Base-by-base conservation (phyloP, 2,113 vertebrate genomes). In the Pygoscelis antarcticus region DNA sequence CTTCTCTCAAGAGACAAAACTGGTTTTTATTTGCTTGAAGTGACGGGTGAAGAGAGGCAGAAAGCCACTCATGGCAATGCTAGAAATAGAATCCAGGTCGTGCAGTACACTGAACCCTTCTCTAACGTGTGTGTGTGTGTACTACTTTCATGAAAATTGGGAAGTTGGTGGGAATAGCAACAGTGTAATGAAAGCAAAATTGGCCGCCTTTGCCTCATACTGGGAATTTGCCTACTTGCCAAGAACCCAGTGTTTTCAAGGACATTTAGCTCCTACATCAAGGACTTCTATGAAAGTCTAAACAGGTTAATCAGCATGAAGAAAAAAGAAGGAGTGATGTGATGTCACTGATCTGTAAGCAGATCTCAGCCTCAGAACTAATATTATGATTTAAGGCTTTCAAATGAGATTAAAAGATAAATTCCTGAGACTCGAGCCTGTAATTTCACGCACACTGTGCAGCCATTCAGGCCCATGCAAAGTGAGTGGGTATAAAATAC, bases 211-310 rank as follows among this genome's bases (percentile, higher is more conserved):
- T 87, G 83, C 94, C 92, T 96, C 97, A 93, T 95, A 96, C 92
- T 94, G 94, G 96, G 96, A 96, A 96, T 97, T 96, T 94, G 95
- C 96, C 97, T 97, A 95, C 85, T 97, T 97, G 97, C 95, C 97
- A 97, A 95, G 95, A 96, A 82, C 87, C 91, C 57, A 42, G 74
- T 60, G 95, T 96, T 97, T 97, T 94, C 94, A 97, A 97, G 96
- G 95, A 92, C 96, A 13, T 94, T 94, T 85, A 87, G 84, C 83
- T 94, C 74, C 74, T 95, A 65, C 83, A 91, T 90, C 87, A 97
- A 97, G 96, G 95, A 91, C 95, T 89, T 82, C 14, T 79, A 14
- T 95, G 84, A 85, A 96, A 97, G 89, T 95, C 96, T 92, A 95
- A 97, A 97, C 96, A 96, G 94, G 92, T 96, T 96, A 95, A 92